These are phyloP conservation scores for Oligia strigilis DNA, from an alignment of 2,888 invertebrate species.

Conservation along the genomic window DNA sequence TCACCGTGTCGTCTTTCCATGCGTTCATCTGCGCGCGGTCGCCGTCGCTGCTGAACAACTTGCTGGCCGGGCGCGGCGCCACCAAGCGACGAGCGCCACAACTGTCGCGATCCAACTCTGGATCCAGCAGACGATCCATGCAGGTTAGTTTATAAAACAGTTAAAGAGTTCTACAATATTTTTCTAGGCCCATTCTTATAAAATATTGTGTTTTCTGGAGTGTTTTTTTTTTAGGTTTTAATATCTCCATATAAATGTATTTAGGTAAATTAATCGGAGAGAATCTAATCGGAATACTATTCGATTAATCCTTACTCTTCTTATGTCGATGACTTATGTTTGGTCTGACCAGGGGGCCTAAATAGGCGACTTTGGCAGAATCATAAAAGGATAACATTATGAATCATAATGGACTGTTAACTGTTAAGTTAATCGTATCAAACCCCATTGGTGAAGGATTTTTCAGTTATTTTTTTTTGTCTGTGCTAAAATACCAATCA, in stretches of 20 bases:
- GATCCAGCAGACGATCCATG: slow-evolving; percentile 96
- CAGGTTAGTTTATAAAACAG: slow-evolving; percentile 90
- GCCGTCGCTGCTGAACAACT: slow-evolving; percentile 97
- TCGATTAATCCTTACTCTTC: not conserved
- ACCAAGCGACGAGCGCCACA: slow-evolving; percentile 97
- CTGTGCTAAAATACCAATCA: too few species aligned
- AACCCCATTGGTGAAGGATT: too few species aligned
- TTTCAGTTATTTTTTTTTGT: too few species aligned
- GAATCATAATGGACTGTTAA: too few species aligned
- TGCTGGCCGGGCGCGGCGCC: slow-evolving; percentile 97
- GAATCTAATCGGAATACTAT: not conserved
- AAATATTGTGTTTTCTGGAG: not conserved
- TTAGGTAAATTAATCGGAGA: not conserved
- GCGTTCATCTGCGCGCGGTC: slow-evolving; percentile 99
- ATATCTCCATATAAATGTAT: not conserved
- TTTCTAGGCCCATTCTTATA: not conserved
- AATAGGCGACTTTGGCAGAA: too few species aligned
- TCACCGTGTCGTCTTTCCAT: slow-evolving; percentile 99
- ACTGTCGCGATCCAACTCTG: slow-evolving; percentile 96
- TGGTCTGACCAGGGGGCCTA: too few species aligned
- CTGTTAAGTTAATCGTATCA: too few species aligned
- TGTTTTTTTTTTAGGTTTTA: not conserved
- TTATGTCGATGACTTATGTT: not conserved
- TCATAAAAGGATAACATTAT: too few species aligned
- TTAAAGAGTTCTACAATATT: not conserved